These are phyloP conservation scores for Anisognathus igniventris DNA, from an alignment of 2,797 vertebrate species.

Conservation along the genomic window DNA sequence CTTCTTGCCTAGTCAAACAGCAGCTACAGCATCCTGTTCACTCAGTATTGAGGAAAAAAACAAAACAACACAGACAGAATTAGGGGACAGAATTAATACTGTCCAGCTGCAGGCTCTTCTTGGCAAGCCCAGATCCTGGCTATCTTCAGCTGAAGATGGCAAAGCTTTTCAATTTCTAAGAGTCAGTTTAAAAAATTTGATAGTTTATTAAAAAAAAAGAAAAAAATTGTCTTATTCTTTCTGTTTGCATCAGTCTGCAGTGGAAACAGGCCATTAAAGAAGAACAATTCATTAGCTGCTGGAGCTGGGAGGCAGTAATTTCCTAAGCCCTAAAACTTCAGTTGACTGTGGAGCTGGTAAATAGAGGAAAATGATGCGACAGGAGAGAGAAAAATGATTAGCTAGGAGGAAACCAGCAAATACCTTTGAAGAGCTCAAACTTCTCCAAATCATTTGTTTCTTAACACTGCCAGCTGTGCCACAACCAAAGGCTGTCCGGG, in stretches of 20 bases:
- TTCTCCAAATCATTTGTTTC: not conserved
- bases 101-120: not conserved
- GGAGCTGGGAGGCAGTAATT: not conserved
- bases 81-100: not conserved
- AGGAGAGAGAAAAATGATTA: not conserved
- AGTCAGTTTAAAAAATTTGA: not conserved
- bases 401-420: not conserved
- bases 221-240: not conserved
- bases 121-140: not conserved
- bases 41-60: not conserved
- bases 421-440: not conserved
- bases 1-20: not conserved
- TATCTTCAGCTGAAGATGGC: not conserved
- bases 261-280: not conserved
- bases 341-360: not conserved
- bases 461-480: not conserved
- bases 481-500: not conserved
- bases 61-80: not conserved
- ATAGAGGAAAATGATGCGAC: fast-evolving
- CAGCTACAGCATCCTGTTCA: not conserved
- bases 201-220: not conserved
- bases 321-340: not conserved
- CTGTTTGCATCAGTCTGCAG: not conserved
- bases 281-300: not conserved
- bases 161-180: not conserved